These are phyloP conservation scores for Aleiodes sp. DNA, from an alignment of 1,140 invertebrate species.

Conservation along the genomic window DNA sequence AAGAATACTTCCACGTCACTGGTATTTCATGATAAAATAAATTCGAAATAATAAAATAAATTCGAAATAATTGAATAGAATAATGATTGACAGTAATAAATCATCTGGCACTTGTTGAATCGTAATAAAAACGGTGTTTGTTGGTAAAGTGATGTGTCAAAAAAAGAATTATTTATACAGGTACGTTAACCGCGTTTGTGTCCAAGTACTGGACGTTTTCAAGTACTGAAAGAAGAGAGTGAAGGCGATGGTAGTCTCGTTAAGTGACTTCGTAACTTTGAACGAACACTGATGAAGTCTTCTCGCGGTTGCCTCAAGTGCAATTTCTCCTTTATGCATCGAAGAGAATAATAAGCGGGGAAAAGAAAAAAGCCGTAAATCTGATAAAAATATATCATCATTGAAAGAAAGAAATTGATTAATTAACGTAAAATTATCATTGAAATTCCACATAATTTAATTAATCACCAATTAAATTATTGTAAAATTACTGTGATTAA, in stretches of 20 bases:
- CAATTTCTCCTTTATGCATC: neutral
- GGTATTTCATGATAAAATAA: neutral
- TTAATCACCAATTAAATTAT: no score
- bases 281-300: constrained; percentile 12
- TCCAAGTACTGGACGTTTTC: neutral
- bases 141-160: neutral
- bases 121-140: neutral
- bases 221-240: neutral
- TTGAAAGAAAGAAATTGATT: no score
- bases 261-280: constrained; percentile 17
- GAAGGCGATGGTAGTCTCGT: constrained; percentile 2
- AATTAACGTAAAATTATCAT: no score
- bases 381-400: no score
- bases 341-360: no score
- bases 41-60: constrained; percentile 3
- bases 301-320: neutral
- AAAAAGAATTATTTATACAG: constrained; percentile 11
- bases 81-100: constrained; percentile 11
- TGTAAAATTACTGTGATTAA: no score
- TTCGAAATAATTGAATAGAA: constrained; percentile 6
- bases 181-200: constrained; percentile 1
- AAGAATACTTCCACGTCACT: neutral
- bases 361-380: no score
- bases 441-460: no score
- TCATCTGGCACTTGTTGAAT: neutral